Base-by-base conservation (phyloP, 2,113 vertebrate genomes). In the Percina caprodes region DNA sequence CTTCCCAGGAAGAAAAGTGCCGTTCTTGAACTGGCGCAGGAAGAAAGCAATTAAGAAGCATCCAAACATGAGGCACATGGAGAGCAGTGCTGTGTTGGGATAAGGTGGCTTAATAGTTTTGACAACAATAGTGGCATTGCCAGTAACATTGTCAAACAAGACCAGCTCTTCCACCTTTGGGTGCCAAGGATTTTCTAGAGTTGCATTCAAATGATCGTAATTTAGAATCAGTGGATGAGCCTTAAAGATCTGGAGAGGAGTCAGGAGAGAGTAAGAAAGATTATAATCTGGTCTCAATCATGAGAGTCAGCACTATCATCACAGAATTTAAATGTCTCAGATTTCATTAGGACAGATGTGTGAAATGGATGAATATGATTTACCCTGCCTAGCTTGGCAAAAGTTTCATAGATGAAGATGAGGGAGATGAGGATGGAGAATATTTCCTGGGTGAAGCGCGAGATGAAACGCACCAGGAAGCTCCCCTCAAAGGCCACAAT, bases 381-480 rank as follows among this genome's bases (percentile, higher is more conserved):
- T 95, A 99, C 98, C 95, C 90, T 96, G 83, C 92, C 67, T 0
- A 99, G 94, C 83, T 99, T 99, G 94, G 89, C 68, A 91, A 99
- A 99, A 33, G 98, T 99, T 94, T 99, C 98, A 0, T 94, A 98
- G 94, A 99, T 99, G 95, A 99, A 99, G 93, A 99, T 99, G 94
- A 99, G 96, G 79, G 98, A 99, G 93, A 99, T 99, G 91, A 99
- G 97, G 93, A 99, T 96, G 93, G 98, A 97, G 93, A 99, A 99
- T 91, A 99, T 99, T 94, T 99, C 98, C 91, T 99, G 98, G 26
- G 98, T 99, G 92, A 98, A 99, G 78, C 98, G 97, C 69, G 97
- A 98, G 90, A 99, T 97, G 95, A 93, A 99, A 69, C 97, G 96
- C 77, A 99, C 98, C 90, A 99, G 93, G 94, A 99, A 96, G 88